phyloP scores from a whole-genome alignment of 2,797 vertebrate genomes.

The Cryptoblepharus egeriae region DNA sequence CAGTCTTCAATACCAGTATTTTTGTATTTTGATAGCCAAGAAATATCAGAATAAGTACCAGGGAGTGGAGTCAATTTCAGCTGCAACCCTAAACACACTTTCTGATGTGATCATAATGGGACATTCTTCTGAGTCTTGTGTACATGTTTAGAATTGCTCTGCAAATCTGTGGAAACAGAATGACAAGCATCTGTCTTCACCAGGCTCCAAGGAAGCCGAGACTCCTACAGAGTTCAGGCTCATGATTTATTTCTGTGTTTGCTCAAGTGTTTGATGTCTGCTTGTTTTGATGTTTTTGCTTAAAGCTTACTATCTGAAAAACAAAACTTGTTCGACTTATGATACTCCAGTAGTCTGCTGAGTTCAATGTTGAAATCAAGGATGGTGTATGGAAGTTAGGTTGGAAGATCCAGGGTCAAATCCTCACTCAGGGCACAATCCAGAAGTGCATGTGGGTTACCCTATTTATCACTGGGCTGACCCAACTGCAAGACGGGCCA shows the following conservation, averaged over 20 bases:
- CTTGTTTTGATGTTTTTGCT: slow-evolving; percentile 21
- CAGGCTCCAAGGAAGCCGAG: neutral
- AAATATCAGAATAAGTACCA: neutral
- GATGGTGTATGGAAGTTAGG: too few species aligned
- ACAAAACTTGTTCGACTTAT: neutral
- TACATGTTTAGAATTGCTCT: neutral
- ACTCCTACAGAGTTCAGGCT: neutral
- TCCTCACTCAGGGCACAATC: too few species aligned
- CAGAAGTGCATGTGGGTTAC: too few species aligned
- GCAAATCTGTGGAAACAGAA: neutral
- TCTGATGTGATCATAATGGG: too few species aligned
- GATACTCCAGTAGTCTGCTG: neutral
- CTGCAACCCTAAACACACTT: too few species aligned
- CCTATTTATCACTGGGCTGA: too few species aligned
- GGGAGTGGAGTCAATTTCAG: too few species aligned
- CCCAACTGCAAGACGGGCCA: too few species aligned
- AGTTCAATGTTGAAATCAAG: rapidly evolving
- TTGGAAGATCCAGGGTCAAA: too few species aligned
- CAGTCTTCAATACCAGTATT: neutral
- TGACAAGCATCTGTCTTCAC: neutral
- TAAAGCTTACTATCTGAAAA: neutral
- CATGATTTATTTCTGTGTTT: slow-evolving; percentile 8
- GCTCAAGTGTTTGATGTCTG: neutral
- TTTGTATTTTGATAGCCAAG: neutral
- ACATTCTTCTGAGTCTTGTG: too few species aligned